Evolutionary conservation across 2,888 invertebrate species (phyloP), one percentile per base, ranked within the genome.

Genomic region (Acleris literana): DNA sequence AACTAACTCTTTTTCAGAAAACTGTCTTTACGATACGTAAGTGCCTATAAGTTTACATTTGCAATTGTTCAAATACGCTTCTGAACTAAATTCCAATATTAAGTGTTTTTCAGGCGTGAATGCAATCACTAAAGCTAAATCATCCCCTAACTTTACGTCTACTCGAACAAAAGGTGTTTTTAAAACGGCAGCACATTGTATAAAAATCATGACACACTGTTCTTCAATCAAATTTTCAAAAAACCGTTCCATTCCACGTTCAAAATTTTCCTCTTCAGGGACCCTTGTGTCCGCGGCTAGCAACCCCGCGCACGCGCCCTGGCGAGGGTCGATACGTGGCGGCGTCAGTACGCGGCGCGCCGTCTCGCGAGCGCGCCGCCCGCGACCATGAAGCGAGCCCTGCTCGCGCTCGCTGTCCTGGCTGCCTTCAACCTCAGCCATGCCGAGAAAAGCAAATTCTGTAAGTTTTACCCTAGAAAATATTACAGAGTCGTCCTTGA

Each of bases 361-460:
- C 85, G 87, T 86, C 82, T 85, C 86, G 87, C 78, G 68, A 66
- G 68, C 68, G 69, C 69, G 70, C 68, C 68, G 70, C 56, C 63
- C 69, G 66, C 52, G 46, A 68, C 25, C 84, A 92, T 90, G 91
- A 85, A 88, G 88, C 87, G 90, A 80, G 87, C 85, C 78, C 72
- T 86, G 66, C 78, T 86, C 68, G 72, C 83, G 75, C 78, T 87
- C 80, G 81, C 83, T 72, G 78, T 88, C 71, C 81, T 87, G 71
- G 83, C 85, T 72, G 77, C 81, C 69, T 75, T 82, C 70, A 77
- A 77, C 74, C 71, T 76, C 79, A 78, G 78, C 75, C 78, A 86
- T 80, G 93, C 91, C 67, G 93, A 93, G 87, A 93, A 93, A 79
- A 93, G 93, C 87, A 93, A 93, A 79, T 93, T 93, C 87, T 93